These are phyloP conservation scores for Catocala nupta DNA, from an alignment of 2,888 invertebrate species.

Conservation along the genomic window DNA sequence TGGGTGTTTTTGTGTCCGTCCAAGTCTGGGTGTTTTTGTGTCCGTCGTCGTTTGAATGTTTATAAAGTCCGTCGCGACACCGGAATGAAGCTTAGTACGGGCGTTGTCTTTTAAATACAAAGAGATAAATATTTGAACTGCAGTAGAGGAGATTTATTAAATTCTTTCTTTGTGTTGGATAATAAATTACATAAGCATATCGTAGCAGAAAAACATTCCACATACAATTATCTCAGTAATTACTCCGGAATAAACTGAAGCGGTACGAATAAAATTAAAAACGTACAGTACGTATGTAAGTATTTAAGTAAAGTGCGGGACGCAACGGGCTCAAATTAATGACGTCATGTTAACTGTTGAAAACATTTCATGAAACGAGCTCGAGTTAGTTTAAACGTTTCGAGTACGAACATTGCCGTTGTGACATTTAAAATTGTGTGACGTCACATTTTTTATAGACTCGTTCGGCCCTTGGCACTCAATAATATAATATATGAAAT, in stretches of 20 bases:
- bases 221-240: constrained; percentile 1
- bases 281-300: background rate
- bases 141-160: background rate
- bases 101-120: too few species aligned
- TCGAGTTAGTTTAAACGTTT: constrained; percentile 24
- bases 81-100: too few species aligned
- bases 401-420: background rate
- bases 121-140: too few species aligned
- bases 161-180: background rate
- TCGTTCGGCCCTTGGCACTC: too few species aligned
- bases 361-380: constrained; percentile 17
- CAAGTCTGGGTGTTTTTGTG: too few species aligned
- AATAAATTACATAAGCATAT: constrained; percentile 6
- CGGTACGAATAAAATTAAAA: constrained; percentile 1
- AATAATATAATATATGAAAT: too few species aligned
- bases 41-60: too few species aligned
- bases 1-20: too few species aligned
- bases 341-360: constrained; percentile 27
- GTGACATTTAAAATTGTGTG: constrained; percentile 1
- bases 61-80: too few species aligned
- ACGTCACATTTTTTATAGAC: background rate
- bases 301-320: constrained; percentile 36
- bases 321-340: constrained; percentile 32
- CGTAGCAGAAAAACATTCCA: background rate
- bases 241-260: background rate